Evolutionary conservation across 2,888 invertebrate species (phyloP), one percentile per base, ranked within the genome.

Genomic region (Rhorus exstirpatorius): DNA sequence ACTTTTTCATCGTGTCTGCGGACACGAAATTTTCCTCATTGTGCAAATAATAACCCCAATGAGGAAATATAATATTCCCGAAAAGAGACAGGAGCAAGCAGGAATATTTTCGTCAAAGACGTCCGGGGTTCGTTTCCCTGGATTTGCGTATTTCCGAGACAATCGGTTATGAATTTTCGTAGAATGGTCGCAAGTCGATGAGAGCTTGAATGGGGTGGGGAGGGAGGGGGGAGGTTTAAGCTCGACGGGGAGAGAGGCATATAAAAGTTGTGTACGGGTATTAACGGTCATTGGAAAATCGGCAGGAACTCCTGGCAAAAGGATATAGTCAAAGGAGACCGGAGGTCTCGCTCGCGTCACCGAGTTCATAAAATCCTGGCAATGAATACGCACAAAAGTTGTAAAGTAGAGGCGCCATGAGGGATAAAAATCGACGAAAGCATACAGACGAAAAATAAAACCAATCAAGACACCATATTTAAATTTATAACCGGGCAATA

Each of bases 191-290:
- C 24, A n/a, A 58, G 51, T 24, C 51, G 46, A 51, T 63, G 74
- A 67, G 41, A 53, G 10, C n/a, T 38, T n/a, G n/a, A 14, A 17
- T 3, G 24, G 19, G 26, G 17, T 8, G 4, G 44, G 51, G 55
- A 77, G 44, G 75, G 60, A 67, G 49, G 7, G 21, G 31, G n/a
- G 46, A 53, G 75, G 60, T 38, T 35, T 63, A 65, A 58, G 61
- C 80, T 71, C 81, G 74, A 67, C 76, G 58, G 55, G 71, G 53
- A 61, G 79, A 80, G 70, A 63, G 19, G 55, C 7, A n/a, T 58
- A 84, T 81, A 79, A 83, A 83, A 76, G 71, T 76, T 77, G 79
- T 81, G 70, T 63, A 67, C 71, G 75, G 83, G 80, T 84, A 84
- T 84, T 77, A 84, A 83, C 78, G 76, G 63, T 68, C 35, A 14